These are phyloP conservation scores for Dendrolimus punctatus DNA, from an alignment of 1,140 invertebrate species.

Conservation along the genomic window DNA sequence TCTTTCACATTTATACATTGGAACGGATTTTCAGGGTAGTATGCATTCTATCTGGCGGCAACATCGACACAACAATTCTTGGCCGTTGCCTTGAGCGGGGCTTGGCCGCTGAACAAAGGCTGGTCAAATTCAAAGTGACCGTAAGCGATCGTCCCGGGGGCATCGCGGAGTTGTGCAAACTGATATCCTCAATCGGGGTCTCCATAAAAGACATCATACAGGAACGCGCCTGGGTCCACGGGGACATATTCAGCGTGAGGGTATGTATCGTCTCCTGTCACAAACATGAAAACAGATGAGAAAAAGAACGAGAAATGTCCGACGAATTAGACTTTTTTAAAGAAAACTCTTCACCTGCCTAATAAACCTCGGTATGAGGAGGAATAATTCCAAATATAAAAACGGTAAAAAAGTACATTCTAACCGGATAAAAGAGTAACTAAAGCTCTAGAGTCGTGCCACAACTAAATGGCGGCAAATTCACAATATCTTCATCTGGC, in stretches of 20 bases:
- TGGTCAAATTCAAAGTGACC: slow-evolving; percentile 88
- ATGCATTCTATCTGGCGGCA: slow-evolving; percentile 88
- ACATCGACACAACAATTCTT: slow-evolving; percentile 93
- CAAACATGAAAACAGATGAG: not conserved
- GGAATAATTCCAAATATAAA: too few relatives aligned
- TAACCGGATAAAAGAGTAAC: too few relatives aligned
- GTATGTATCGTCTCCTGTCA: slow-evolving; percentile 45
- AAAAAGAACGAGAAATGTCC: not conserved
- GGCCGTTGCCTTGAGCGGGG: slow-evolving; percentile 91
- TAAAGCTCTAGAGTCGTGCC: too few relatives aligned
- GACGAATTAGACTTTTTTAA: slow-evolving; percentile 4
- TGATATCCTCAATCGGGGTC: slow-evolving; percentile 84
- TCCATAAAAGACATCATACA: slow-evolving; percentile 96
- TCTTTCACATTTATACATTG: too few relatives aligned
- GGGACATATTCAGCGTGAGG: slow-evolving; percentile 89
- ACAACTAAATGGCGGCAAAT: too few relatives aligned
- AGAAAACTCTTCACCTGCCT: too few relatives aligned
- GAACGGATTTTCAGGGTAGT: slow-evolving; percentile 77
- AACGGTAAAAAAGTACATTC: too few relatives aligned
- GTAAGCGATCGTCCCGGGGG: slow-evolving; percentile 90
- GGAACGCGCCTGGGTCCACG: slow-evolving; percentile 92
- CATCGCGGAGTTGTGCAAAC: slow-evolving; percentile 87
- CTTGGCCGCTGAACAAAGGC: slow-evolving; percentile 86
- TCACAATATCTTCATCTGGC: too few relatives aligned
- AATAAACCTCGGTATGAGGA: too few relatives aligned